phyloP scores from a whole-genome alignment of 2,888 invertebrate species.

The Cylindroiulus punctatus region DNA sequence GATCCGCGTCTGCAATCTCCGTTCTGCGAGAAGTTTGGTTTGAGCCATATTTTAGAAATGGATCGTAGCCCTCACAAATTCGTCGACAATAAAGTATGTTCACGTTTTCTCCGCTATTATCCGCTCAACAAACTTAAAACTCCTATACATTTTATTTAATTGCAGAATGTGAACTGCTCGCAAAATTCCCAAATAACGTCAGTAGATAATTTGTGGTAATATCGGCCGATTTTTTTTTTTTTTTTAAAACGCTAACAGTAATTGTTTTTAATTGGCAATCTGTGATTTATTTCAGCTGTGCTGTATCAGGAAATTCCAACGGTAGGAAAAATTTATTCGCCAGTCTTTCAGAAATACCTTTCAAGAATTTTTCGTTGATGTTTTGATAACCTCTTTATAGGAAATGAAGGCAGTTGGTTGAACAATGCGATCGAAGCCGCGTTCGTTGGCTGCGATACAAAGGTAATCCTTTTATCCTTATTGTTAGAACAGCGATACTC shows the following conservation, averaged over 20 bases:
- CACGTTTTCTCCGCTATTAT: too few species aligned
- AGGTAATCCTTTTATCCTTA: background rate
- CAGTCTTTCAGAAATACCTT: background rate
- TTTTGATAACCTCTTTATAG: background rate
- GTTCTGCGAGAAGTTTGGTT: background rate
- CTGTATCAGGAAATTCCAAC: background rate
- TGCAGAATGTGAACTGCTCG: background rate
- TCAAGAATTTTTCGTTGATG: too few species aligned
- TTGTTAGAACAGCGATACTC: too few species aligned
- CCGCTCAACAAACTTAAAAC: too few species aligned
- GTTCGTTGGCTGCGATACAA: background rate
- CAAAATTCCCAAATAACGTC: background rate
- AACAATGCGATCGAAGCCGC: background rate
- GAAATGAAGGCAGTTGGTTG: background rate
- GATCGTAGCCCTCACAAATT: background rate
- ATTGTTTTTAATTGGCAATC: background rate
- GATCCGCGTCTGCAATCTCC: background rate
- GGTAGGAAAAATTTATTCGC: background rate
- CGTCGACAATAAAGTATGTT: background rate
- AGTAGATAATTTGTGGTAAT: background rate
- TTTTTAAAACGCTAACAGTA: too few species aligned
- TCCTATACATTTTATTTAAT: too few species aligned
- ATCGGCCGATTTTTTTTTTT: background rate
- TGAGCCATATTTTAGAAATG: background rate
- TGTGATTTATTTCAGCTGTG: background rate